A percentile compares a stretch with the other conserved stretches of the same genome.
Conservation (phyloP, 2,888 invertebrate genomes). For the Carpatolechia fugitivella region DNA sequence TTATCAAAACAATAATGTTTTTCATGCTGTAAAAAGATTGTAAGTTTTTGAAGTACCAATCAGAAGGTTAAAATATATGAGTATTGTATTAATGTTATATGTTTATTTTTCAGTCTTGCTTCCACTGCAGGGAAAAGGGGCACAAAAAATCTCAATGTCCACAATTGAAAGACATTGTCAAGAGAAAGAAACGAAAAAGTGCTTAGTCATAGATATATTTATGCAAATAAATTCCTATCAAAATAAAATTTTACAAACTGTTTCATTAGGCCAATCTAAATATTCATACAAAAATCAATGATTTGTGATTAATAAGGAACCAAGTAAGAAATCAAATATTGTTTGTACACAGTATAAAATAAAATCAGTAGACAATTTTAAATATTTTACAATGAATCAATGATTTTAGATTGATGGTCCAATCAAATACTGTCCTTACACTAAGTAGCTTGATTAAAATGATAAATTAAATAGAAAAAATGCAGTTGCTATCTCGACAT, state of each 20-base stretch:
- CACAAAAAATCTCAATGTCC: constrained; percentile 79
- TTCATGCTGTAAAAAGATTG: too few species aligned
- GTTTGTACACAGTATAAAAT: too few species aligned
- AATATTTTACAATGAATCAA: constrained; percentile 4
- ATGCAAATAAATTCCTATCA: constrained; percentile 30
- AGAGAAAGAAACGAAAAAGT: constrained; percentile 54
- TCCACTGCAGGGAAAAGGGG: constrained; percentile 76
- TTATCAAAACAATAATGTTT: too few species aligned
- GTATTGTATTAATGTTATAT: constrained; percentile 2
- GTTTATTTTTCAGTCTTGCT: constrained; percentile 72
- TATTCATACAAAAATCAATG: not conserved
- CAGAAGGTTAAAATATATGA: not conserved
- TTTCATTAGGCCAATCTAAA: constrained; percentile 19
- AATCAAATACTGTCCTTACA: too few species aligned
- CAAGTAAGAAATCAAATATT: too few species aligned
- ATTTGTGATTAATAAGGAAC: too few species aligned
- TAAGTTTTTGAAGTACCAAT: too few species aligned
- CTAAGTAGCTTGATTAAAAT: too few species aligned
- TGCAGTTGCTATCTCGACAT: too few species aligned
- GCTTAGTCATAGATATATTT: constrained; percentile 30
- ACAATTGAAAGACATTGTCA: constrained; percentile 37
- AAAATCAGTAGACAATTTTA: too few species aligned
- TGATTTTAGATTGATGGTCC: not conserved
- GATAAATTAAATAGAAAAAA: too few species aligned
- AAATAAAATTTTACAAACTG: constrained; percentile 29